Evolutionary conservation across 2,888 invertebrate species (phyloP).

Genomic region (Caenorhabditis panamensis): DNA sequence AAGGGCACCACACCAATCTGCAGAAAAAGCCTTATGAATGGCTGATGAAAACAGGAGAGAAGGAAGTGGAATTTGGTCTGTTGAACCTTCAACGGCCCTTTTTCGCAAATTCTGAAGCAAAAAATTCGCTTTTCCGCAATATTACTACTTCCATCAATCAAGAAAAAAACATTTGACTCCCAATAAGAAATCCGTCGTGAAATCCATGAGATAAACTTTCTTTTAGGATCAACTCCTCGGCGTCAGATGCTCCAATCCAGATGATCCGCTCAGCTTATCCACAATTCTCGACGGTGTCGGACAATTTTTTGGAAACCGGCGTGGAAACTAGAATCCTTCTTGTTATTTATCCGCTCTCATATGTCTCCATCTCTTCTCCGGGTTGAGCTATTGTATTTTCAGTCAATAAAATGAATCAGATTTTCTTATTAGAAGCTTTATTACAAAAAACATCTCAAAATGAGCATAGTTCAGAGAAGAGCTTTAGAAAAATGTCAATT

Average conservation of each 20-base stretch:
- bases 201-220: conserved; percentile 1
- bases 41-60: conserved; percentile 20
- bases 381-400: conserved; percentile 42
- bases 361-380: conserved; percentile 50
- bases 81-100: neutral
- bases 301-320: conserved; percentile 73
- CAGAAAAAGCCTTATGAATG: conserved; percentile 40
- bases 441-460: conserved; percentile 47
- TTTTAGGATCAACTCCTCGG: conserved; percentile 72
- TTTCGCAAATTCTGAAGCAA: neutral
- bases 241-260: conserved; percentile 78
- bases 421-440: conserved; percentile 58
- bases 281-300: conserved; percentile 75
- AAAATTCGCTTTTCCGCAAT: too few relatives aligned
- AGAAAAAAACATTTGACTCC: too few relatives aligned
- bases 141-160: too few relatives aligned
- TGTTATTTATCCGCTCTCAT: conserved; percentile 12
- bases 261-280: conserved; percentile 78
- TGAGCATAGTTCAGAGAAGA: conserved; percentile 56
- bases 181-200: too few relatives aligned
- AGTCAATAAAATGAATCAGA: conserved; percentile 13
- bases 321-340: conserved; percentile 37
- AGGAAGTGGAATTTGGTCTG: conserved; percentile 11
- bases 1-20: conserved; percentile 6
- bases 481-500: conserved; percentile 33